Evolutionary conservation across 2,888 invertebrate genomes (phyloP).

Genomic region (Agonum fuliginosum): DNA sequence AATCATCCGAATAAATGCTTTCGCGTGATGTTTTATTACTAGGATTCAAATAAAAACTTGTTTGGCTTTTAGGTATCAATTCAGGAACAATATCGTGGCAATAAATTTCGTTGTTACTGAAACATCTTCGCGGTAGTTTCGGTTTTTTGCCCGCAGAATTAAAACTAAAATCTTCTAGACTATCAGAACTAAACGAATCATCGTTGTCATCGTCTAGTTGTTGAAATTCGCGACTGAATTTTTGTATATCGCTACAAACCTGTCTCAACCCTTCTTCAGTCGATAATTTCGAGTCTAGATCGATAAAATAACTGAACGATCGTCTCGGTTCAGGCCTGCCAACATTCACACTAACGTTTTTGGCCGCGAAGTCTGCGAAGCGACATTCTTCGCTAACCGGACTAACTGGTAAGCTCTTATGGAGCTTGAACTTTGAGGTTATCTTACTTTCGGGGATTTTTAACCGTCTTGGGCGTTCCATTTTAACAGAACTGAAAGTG

Average conservation of each 20-base stretch:
- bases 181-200: slow-evolving; percentile 85
- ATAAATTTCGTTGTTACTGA: slow-evolving; percentile 87
- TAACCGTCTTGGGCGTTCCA: slow-evolving; percentile 69
- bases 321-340: slow-evolving; percentile 72
- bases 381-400: slow-evolving; percentile 85
- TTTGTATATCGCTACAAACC: slow-evolving; percentile 71
- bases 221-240: slow-evolving; percentile 70
- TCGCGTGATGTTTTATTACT: slow-evolving; percentile 84
- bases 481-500: slow-evolving; percentile 50
- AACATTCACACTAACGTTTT: slow-evolving; percentile 61
- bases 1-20: slow-evolving; percentile 85
- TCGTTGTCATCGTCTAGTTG: slow-evolving; percentile 66
- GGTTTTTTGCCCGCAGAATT: slow-evolving; percentile 66
- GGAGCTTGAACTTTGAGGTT: slow-evolving; percentile 70
- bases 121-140: slow-evolving; percentile 80
- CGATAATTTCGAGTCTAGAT: slow-evolving; percentile 74
- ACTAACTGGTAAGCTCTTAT: slow-evolving; percentile 87
- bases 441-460: slow-evolving; percentile 68
- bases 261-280: slow-evolving; percentile 69
- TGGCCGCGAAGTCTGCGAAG: slow-evolving; percentile 69
- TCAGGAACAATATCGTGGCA: slow-evolving; percentile 68
- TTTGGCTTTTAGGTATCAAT: slow-evolving; percentile 76
- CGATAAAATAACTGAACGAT: slow-evolving; percentile 81
- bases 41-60: slow-evolving; percentile 87
- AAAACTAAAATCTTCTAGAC: slow-evolving; percentile 82